Percentiles rank a stretch among this genome's conserved stretches.
These are phyloP conservation scores for Cheilosia vulpina DNA, from an alignment of 2,888 invertebrate species.

Conservation along the genomic window DNA sequence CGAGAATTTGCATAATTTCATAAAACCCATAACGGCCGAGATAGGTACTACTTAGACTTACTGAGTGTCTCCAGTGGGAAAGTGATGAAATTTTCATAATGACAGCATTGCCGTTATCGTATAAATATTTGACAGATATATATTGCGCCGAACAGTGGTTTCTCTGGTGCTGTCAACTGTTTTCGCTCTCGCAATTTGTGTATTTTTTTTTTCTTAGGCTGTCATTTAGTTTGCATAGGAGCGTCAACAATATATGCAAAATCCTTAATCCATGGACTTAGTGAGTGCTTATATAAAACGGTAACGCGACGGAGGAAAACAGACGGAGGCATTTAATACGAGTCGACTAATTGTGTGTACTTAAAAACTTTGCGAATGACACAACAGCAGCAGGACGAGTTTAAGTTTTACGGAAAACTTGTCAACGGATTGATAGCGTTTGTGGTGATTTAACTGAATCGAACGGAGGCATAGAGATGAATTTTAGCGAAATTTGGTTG, in stretches of 20 bases:
- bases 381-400: neutral
- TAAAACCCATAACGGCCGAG: neutral
- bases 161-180: neutral
- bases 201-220: neutral
- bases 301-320: neutral
- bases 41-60: neutral
- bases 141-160: neutral
- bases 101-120: constrained; percentile 7
- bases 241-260: constrained; percentile 54
- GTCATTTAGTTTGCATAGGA: constrained; percentile 42
- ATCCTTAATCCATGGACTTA: constrained; percentile 59
- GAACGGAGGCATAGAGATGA: neutral
- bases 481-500: neutral
- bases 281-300: constrained; percentile 33
- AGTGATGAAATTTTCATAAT: constrained; percentile 19
- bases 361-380: neutral
- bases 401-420: neutral
- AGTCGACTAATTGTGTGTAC: constrained; percentile 37
- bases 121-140: neutral
- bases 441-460: neutral
- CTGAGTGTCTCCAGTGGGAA: neutral
- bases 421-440: constrained; percentile 9
- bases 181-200: neutral
- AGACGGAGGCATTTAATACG: constrained; percentile 13
- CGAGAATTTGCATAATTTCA: constrained; percentile 24